Base-by-base conservation (phyloP, 2,797 vertebrate genomes). In the Catharus ustulatus region DNA sequence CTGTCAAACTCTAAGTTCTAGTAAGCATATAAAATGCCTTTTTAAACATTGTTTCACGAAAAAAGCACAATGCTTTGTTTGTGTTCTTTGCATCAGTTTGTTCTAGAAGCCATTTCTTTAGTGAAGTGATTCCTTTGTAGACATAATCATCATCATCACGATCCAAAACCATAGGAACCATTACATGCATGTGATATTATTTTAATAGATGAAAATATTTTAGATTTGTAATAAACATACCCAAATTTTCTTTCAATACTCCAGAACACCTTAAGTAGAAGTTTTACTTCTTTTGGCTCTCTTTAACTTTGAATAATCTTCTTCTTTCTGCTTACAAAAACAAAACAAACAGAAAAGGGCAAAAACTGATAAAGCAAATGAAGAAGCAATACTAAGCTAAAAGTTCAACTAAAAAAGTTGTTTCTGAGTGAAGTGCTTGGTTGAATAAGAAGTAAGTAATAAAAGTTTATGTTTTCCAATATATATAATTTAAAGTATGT, bases 261-360 rank as follows among this genome's bases (percentile, higher is more conserved):
- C 46, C 49, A 76, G 77, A 67, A 69, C 5, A 79, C 48, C 26
- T 58, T 95, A 95, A 58, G 66, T 16, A 76, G 90, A 66, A 82
- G 61, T 81, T 34, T 93, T 97, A 77, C 64, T 90, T 87, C 74
- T 81, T 79, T 74, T 89, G 68, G 30, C 68, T 95, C 87, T 97
- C 87, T 95, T 97, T 45, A 46, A 55, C 67, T 97, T 97, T 58
- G 73, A 69, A 85, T 49, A 76, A 45, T 62, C 48, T 68, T 84
- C 87, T 90, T 87, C 72, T 38, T 93, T 87, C 97, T 98, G 90
- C 61, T 94, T 92, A 79, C 36, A 94, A 66, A 57, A n/a, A 18
- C 10, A 43, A 55, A 36, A 67, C 8, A 49, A 40, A 17, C 29
- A 73, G 61, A 61, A 87, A 74, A 34, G 29, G 6, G 17, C 2